Evolutionary conservation across 2,888 invertebrate genomes (phyloP).

Genomic region (Nephrotoma guestfalica): DNA sequence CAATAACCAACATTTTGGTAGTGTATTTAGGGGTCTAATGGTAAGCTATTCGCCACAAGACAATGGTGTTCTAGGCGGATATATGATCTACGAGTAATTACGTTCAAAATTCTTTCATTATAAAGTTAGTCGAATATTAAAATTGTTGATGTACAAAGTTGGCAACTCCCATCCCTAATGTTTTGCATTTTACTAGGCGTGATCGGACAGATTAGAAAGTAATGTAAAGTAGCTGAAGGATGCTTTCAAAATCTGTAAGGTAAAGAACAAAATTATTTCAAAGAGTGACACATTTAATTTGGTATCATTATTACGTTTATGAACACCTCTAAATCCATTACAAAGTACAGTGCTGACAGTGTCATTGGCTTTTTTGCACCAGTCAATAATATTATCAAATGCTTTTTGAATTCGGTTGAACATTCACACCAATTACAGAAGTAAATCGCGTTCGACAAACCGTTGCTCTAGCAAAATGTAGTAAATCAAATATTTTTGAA

Average conservation of each 20-base stretch:
- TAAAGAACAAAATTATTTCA: too few relatives aligned
- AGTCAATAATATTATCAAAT: conserved; percentile 3
- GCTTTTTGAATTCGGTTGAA: background rate
- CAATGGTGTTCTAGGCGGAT: too few relatives aligned
- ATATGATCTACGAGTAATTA: too few relatives aligned
- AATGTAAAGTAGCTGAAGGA: background rate
- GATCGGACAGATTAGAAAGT: background rate
- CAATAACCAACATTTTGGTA: too few relatives aligned
- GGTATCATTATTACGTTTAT: background rate
- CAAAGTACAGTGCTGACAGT: background rate
- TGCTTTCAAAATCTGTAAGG: background rate
- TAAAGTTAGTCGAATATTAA: too few relatives aligned
- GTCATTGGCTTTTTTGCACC: conserved; percentile 4
- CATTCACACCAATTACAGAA: conserved; percentile 5
- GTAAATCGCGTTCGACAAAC: conserved; percentile 4
- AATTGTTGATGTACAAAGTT: too few relatives aligned
- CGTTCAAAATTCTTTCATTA: too few relatives aligned
- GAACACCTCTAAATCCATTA: background rate
- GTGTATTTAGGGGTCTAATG: too few relatives aligned
- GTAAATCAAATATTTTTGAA: background rate
- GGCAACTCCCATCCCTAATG: too few relatives aligned
- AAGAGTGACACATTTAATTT: background rate
- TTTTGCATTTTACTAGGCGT: background rate
- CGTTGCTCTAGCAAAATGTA: background rate
- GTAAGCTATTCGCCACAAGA: too few relatives aligned